Base-by-base conservation (phyloP, 64 coral and sea anemone genomes). In the Montipora cactus region DNA sequence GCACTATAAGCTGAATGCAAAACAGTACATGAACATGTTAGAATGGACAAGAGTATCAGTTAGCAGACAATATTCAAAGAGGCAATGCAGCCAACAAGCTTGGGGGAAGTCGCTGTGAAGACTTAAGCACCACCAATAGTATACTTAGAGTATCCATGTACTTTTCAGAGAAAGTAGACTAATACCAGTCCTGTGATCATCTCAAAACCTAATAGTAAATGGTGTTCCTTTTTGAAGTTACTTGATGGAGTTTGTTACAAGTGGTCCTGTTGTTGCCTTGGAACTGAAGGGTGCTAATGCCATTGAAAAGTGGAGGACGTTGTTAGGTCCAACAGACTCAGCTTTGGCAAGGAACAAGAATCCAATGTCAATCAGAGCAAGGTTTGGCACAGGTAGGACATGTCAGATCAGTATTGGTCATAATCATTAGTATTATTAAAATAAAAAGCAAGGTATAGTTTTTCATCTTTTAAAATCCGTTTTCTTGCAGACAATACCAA, bases 261-360 rank as follows among this genome's bases (percentile, higher is more conserved):
- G 94, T 96, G 97, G 97, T 79, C 94, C 94, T 20, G 81, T 95
- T 12, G 89, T 98, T 89, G 97, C 89, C 19, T 67, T 98, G 91
- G 97, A 98, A 25, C 89, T 98, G 20, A 98, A 98, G 77, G 97
- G 91, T 55, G 25, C 90, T 51, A 88, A 91, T 89, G 94, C 92
- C 21, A 76, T 98, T n/a, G 79, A 79, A 37, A 93, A 87, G 13
- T 98, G 97, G 97, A 93, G 91, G 78, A 80, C 84, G 58, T 18
- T 98, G 3, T 58, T 79, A 90, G 97, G 97, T 2, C 97, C 97
- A 62, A 98, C 97, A 64, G 97, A 98, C 89, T 94, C 97, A 5
- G 92, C 85, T 48, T 82, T 94, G 15, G 97, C 97, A 66, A 93
- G 94, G 69, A 88, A 83, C 13, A 80, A 96, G 71, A 89, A 89